phyloP scores from a whole-genome alignment of 2,888 invertebrate genomes.

The Spodoptera picta region DNA sequence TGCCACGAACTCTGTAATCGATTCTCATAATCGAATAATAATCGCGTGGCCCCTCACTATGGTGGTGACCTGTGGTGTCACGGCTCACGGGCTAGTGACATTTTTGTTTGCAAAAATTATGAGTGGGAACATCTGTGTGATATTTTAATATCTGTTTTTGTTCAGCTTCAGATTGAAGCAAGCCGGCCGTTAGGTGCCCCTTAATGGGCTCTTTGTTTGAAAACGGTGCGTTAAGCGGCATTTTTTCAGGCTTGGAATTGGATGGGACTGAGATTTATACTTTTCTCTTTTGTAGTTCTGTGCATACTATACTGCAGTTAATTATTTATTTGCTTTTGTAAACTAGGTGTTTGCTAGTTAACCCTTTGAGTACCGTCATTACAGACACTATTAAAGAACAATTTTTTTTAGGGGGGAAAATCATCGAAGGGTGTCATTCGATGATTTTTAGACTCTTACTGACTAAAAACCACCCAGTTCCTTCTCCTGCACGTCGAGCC shows the following conservation, averaged over 20 bases:
- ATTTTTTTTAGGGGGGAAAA: too few relatives aligned
- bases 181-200: conserved; percentile 46
- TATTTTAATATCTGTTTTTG: conserved; percentile 57
- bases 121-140: conserved; percentile 50
- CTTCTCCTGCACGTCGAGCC: too few relatives aligned
- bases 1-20: conserved; percentile 7
- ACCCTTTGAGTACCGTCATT: too few relatives aligned
- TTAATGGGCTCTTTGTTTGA: conserved; percentile 47
- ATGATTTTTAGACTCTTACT: too few relatives aligned
- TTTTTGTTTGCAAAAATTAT: conserved; percentile 65
- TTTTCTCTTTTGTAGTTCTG: neutral
- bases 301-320: too few relatives aligned
- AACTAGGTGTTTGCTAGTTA: too few relatives aligned
- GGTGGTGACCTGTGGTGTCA: conserved; percentile 55
- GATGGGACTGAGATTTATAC: conserved; percentile 11
- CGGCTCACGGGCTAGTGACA: conserved; percentile 59
- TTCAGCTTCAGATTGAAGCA: conserved; percentile 51
- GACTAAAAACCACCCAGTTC: too few relatives aligned
- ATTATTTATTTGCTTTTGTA: too few relatives aligned
- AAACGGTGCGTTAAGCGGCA: conserved; percentile 9
- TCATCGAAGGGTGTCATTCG: too few relatives aligned
- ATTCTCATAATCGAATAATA: conserved; percentile 18
- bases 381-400: too few relatives aligned
- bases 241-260: conserved; percentile 18
- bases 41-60: conserved; percentile 40